Percentiles rank a stretch among this genome's conserved stretches.
These are phyloP conservation scores for Drosophila sordidapex DNA, from an alignment of 2,888 invertebrate genomes.

Conservation along the genomic window DNA sequence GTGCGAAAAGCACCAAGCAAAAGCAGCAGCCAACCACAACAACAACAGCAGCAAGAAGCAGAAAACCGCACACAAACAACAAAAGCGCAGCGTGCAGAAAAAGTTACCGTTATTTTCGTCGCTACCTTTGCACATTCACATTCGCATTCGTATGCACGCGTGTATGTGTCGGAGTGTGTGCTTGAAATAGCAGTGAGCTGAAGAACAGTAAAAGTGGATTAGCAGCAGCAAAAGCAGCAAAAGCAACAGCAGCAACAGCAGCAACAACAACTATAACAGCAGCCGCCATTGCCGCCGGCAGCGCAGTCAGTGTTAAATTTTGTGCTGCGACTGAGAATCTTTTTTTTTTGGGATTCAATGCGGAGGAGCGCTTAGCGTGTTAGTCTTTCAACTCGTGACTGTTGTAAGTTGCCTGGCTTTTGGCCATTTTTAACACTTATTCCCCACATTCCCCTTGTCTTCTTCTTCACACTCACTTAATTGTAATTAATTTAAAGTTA, in stretches of 20 bases:
- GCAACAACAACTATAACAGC: constrained; percentile 22
- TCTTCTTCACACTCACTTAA: constrained; percentile 37
- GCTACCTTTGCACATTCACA: constrained; percentile 42
- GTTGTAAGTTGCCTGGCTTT: constrained; percentile 60
- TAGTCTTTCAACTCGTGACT: constrained; percentile 63
- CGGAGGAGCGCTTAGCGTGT: constrained; percentile 56
- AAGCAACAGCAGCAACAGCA: constrained; percentile 21
- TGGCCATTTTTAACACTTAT: constrained; percentile 34
- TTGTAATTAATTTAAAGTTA: constrained; percentile 61
- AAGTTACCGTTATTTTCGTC: constrained; percentile 44
- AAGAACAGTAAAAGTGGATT: constrained; percentile 66
- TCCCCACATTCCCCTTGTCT: not conserved
- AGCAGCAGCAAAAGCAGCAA: constrained; percentile 55
- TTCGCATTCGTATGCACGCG: constrained; percentile 13
- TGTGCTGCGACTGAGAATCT: constrained; percentile 28
- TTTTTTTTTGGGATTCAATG: constrained; percentile 51
- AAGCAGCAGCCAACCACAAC: constrained; percentile 27
- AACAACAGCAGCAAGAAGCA: constrained; percentile 1
- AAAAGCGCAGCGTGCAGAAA: constrained; percentile 46
- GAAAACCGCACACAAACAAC: constrained; percentile 43
- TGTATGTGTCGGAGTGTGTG: constrained; percentile 16
- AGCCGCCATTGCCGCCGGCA: constrained; percentile 46
- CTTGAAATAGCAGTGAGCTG: constrained; percentile 31
- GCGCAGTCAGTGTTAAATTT: constrained; percentile 39
- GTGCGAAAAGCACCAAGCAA: constrained; percentile 60